A percentile compares a stretch with the other conserved stretches of the same genome.
Conservation (phyloP, 2,888 invertebrate species). For the Troglohyphantes excavatus region DNA sequence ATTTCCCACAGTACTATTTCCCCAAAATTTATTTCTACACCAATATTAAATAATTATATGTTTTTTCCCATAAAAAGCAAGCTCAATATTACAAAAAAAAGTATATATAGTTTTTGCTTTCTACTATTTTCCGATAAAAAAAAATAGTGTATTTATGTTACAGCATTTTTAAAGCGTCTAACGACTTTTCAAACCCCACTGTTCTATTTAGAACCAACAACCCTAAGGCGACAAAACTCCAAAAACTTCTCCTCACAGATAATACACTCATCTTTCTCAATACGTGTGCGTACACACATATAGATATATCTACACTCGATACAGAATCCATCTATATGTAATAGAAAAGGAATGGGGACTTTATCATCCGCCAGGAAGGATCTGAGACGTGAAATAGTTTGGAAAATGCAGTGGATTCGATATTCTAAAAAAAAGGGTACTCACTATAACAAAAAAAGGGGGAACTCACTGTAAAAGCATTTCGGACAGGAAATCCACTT, state of each 20-base stretch:
- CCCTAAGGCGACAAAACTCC: constrained; percentile 32
- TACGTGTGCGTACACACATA: neutral
- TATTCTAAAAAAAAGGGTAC: neutral
- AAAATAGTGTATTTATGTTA: too few relatives aligned
- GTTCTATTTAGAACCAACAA: neutral
- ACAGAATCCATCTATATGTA: constrained; percentile 42
- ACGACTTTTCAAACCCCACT: constrained; percentile 2
- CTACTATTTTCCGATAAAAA: too few relatives aligned
- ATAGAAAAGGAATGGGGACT: constrained; percentile 52
- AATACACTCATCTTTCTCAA: constrained; percentile 48
- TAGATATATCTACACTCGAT: neutral
- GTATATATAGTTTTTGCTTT: too few relatives aligned
- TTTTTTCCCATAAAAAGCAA: too few relatives aligned
- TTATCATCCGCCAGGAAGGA: constrained; percentile 32
- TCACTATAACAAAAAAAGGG: neutral
- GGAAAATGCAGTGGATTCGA: constrained; percentile 17
- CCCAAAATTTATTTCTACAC: too few relatives aligned
- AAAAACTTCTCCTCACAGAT: constrained; percentile 19
- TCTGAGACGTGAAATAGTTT: constrained; percentile 54
- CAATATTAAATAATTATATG: too few relatives aligned
- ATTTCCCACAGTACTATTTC: too few relatives aligned
- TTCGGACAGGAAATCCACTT: constrained; percentile 62
- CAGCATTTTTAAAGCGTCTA: neutral
- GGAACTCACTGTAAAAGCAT: constrained; percentile 32
- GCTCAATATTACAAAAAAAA: too few relatives aligned